Conservation (phyloP, 2,888 invertebrate species). For the Amorpha juglandis region DNA sequence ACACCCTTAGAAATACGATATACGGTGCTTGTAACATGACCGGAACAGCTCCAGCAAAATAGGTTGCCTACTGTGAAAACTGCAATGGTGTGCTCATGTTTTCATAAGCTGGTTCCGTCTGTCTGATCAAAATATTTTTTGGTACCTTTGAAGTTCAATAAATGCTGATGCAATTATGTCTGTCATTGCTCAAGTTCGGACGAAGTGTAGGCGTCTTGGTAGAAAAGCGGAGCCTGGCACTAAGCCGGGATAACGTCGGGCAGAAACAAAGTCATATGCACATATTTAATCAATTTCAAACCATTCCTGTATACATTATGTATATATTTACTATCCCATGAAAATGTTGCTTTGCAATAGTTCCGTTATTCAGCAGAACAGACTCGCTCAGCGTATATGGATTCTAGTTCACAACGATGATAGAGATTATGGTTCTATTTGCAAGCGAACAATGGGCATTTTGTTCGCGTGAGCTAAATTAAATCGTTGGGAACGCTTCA, state of each 20-base stretch:
- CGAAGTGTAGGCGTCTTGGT: too few species aligned
- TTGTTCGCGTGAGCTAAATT: slow-evolving; percentile 40
- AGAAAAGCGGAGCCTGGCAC: too few species aligned
- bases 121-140: too few species aligned
- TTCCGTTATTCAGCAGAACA: slow-evolving; percentile 22
- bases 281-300: background rate
- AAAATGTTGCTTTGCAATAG: slow-evolving; percentile 2
- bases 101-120: too few species aligned
- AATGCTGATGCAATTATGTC: too few species aligned
- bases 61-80: background rate
- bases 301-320: background rate
- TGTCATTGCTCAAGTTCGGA: too few species aligned
- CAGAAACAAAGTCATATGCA: too few species aligned
- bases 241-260: too few species aligned
- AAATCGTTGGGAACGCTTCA: slow-evolving; percentile 38
- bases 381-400: background rate
- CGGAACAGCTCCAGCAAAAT: background rate
- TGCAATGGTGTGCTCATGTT: background rate
- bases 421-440: slow-evolving; percentile 32
- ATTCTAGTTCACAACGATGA: slow-evolving; percentile 26
- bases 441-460: slow-evolving; percentile 37
- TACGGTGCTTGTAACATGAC: slow-evolving; percentile 29
- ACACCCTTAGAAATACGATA: slow-evolving; percentile 54
- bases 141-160: too few species aligned
- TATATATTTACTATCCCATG: background rate